phyloP scores from a whole-genome alignment of 2,888 invertebrate genomes.

The Caenorhabditis japonica region DNA sequence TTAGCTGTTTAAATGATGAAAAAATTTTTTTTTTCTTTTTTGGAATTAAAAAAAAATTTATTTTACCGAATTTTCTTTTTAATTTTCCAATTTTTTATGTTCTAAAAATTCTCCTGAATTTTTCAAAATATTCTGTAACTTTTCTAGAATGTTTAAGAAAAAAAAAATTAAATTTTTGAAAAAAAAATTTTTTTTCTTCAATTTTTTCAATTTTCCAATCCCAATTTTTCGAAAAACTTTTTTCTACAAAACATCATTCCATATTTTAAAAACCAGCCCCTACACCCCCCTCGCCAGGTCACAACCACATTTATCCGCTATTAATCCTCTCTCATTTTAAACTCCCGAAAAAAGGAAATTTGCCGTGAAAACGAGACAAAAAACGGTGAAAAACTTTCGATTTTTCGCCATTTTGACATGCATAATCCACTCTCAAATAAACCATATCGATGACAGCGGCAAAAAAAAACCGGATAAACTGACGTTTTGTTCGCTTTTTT shows the following conservation, averaged over 20 bases:
- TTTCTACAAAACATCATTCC: too few relatives aligned
- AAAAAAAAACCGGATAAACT: conserved; percentile 25
- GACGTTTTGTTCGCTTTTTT: conserved; percentile 16
- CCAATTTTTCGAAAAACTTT: too few relatives aligned
- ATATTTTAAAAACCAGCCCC: too few relatives aligned
- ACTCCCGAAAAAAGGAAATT: not conserved
- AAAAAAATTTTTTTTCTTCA: not conserved
- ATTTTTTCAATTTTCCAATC: conserved; percentile 5
- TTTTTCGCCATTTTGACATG: conserved; percentile 21
- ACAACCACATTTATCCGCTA: too few relatives aligned
- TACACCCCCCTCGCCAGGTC: too few relatives aligned
- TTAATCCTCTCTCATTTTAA: too few relatives aligned
- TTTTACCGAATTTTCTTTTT: not conserved
- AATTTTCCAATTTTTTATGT: not conserved
- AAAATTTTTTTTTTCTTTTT: conserved; percentile 1
- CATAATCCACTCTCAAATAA: conserved; percentile 12
- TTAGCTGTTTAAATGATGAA: too few relatives aligned
- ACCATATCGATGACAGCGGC: conserved; percentile 20
- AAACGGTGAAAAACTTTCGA: too few relatives aligned
- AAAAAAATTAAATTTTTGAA: not conserved
- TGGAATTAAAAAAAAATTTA: not conserved
- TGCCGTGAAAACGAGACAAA: too few relatives aligned
- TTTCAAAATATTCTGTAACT: too few relatives aligned
- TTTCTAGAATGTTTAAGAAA: not conserved
- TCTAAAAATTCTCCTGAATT: too few relatives aligned